Base-by-base conservation (phyloP, 2,113 vertebrate genomes). In the Paramormyrops kingsleyae region DNA sequence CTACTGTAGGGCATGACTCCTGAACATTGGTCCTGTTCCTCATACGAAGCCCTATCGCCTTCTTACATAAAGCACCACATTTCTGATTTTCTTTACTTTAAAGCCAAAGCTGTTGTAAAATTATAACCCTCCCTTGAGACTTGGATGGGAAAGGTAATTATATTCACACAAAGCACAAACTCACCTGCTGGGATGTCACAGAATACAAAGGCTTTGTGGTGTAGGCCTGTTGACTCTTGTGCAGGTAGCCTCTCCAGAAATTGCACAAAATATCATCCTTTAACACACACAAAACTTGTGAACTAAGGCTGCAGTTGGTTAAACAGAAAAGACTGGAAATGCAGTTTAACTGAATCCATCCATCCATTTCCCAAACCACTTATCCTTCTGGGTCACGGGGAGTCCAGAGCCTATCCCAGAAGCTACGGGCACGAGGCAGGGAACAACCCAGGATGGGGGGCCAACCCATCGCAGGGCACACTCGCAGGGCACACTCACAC, bases 241-340 rank as follows among this genome's bases (percentile, higher is more conserved):
- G 97, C 91, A 99, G 96, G 93, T 97, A 99, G 62, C 93, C 90
- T 70, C 96, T 97, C 98, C 98, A 99, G 92, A 99, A 94, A 88
- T 91, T 95, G 90, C 94, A 96, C 56, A 99, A 88, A 88, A 98
- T 93, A 85, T 96, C 93, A 92, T 97, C 95, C 98, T 96, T 90
- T 15, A 84, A 93, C 92, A 91, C 15, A 84, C 56, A 88, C 46
- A 62, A 42, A 24, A 66, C 49, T 13, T 35, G 50, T 19, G 4
- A 56, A 59, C 39, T 47, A 84, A 46, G 9, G 47, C 21, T 84
- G 17, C 44, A 84, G 44, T 24, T n/a, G 35, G 1, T 47, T 44
- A 24, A 21, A 66, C 0, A 66, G 59, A 27, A 66, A 62, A 62
- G 2, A 62, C 59, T 10, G 59, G 59, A 27, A 27, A 66, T 27